These are phyloP conservation scores for Tenrec ecaudatus DNA, from an alignment of 2,113 vertebrate genomes.

Conservation along the genomic window DNA sequence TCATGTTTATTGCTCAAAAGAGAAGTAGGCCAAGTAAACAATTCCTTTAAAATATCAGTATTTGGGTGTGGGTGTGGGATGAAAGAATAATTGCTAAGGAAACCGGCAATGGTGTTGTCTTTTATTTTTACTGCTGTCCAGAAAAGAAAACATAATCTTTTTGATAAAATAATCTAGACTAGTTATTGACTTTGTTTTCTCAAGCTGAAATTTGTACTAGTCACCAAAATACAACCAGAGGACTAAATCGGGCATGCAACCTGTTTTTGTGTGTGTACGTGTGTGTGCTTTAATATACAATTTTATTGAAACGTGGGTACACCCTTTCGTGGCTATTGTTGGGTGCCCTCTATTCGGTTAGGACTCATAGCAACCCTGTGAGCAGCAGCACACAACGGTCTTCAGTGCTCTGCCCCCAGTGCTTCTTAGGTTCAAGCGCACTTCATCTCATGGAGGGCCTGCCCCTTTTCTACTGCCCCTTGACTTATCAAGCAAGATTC, in stretches of 20 bases:
- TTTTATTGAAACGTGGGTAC: not conserved
- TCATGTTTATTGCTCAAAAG: not conserved
- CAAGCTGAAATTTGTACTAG: too few species aligned
- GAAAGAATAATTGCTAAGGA: not conserved
- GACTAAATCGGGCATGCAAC: not conserved
- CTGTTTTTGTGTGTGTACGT: not conserved
- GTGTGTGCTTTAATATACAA: not conserved
- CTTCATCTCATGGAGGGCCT: too few species aligned
- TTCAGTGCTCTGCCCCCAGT: not conserved
- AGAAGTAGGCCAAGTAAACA: not conserved
- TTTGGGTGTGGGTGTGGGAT: not conserved
- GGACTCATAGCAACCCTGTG: too few species aligned
- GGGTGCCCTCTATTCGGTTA: too few species aligned
- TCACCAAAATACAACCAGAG: not conserved
- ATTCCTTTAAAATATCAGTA: not conserved
- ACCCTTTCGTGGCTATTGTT: not conserved
- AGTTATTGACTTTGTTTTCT: not conserved
- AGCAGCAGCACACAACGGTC: not conserved
- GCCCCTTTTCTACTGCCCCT: too few species aligned
- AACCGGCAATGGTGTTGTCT: not conserved
- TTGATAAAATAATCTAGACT: not conserved
- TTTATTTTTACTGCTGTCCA: not conserved
- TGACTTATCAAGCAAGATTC: too few species aligned
- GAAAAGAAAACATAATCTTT: not conserved
- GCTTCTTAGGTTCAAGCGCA: not conserved